phyloP scores from a whole-genome alignment of 2,888 invertebrate species.

The Apodemia mormo region DNA sequence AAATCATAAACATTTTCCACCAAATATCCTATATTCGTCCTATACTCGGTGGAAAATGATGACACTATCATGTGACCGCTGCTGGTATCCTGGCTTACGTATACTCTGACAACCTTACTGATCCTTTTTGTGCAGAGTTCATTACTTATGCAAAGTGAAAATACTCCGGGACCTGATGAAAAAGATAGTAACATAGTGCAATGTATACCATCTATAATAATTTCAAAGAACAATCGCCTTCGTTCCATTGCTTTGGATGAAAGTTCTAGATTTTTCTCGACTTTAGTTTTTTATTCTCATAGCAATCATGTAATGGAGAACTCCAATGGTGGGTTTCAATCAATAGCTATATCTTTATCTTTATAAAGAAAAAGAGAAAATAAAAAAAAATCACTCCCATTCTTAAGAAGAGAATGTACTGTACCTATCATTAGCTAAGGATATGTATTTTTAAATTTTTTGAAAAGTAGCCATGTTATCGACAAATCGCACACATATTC shows the following conservation, averaged over 20 bases:
- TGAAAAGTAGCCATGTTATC: too few relatives aligned
- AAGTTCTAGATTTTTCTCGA: constrained; percentile 6
- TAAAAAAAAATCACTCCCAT: background rate
- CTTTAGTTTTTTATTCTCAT: background rate
- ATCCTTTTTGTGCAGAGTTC: constrained; percentile 24
- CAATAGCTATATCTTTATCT: background rate
- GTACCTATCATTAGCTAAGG: too few relatives aligned
- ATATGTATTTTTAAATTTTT: too few relatives aligned
- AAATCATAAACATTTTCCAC: too few relatives aligned
- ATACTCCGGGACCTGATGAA: constrained; percentile 13
- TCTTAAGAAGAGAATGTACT: too few relatives aligned
- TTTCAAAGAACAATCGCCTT: constrained; percentile 18
- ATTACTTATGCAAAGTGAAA: constrained; percentile 22
- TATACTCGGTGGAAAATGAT: too few relatives aligned
- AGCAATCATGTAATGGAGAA: constrained; percentile 7
- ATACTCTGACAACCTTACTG: constrained; percentile 27
- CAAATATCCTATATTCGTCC: too few relatives aligned
- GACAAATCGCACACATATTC: too few relatives aligned
- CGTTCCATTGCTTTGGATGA: constrained; percentile 15
- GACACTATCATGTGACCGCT: background rate
- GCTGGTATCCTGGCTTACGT: background rate
- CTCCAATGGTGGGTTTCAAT: background rate
- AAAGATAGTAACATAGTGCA: constrained; percentile 20
- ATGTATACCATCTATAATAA: constrained; percentile 19
- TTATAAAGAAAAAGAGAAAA: background rate